These are phyloP conservation scores for Nesometra sesokonis DNA, from an alignment of 35 echinoderm and acorn worm species.

Conservation along the genomic window DNA sequence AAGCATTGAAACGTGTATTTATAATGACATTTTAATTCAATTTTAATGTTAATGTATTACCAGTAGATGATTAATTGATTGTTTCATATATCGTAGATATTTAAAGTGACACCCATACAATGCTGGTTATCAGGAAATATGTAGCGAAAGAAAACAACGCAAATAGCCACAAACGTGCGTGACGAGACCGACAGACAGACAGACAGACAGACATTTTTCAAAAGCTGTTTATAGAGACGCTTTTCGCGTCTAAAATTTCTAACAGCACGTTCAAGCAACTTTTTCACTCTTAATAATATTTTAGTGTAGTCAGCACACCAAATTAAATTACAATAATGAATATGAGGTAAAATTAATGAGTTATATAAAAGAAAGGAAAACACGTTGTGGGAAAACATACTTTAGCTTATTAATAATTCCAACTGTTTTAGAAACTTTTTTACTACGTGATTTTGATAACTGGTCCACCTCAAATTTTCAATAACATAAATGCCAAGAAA, in stretches of 20 bases:
- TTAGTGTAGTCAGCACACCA: not conserved
- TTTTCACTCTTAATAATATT: not conserved
- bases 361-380: not conserved
- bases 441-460: not conserved
- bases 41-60: too few species aligned
- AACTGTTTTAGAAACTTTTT: not conserved
- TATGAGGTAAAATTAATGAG: not conserved
- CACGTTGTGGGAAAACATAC: not conserved
- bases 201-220: too few species aligned
- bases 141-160: too few species aligned
- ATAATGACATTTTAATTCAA: too few species aligned
- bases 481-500: not conserved
- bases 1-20: too few species aligned
- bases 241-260: not conserved
- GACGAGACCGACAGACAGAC: too few species aligned
- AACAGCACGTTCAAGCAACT: not conserved
- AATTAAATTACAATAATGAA: not conserved
- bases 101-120: too few species aligned
- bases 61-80: too few species aligned
- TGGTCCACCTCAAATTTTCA: not conserved
- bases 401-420: not conserved
- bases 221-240: too few species aligned
- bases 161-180: too few species aligned
- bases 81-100: too few species aligned
- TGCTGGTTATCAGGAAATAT: too few species aligned